phyloP scores from a whole-genome alignment of 2,113 vertebrate genomes.

The Rattus norvegicus region GRCr8 NC_086031.1:43010001-43010500 shows the following conservation, averaged over 20 bases:
- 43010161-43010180: slow-evolving; percentile 62
- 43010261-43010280: slow-evolving; percentile 73
- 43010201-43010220: slow-evolving; percentile 77
- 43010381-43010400: too few species aligned
- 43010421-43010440: not conserved
- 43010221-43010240: slow-evolving; percentile 79
- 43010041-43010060: not conserved
- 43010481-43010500: not conserved
- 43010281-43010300: slow-evolving; percentile 67
- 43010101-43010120: not conserved
- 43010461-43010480: not conserved
- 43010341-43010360: slow-evolving; percentile 53
- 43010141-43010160: slow-evolving; percentile 36
- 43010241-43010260: slow-evolving; percentile 79
- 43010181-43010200: slow-evolving; percentile 76
- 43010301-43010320: slow-evolving; percentile 73
- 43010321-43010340: slow-evolving; percentile 64
- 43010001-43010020: too few species aligned
- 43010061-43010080: not conserved
- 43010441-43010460: not conserved
- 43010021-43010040: not conserved
- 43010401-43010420: too few species aligned
- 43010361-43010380: not conserved
- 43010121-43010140: slow-evolving; percentile 50
- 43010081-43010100: not conserved